These are phyloP conservation scores for Archaeoteleia sp. DNA, from an alignment of 2,888 invertebrate species.

Conservation along the genomic window DNA sequence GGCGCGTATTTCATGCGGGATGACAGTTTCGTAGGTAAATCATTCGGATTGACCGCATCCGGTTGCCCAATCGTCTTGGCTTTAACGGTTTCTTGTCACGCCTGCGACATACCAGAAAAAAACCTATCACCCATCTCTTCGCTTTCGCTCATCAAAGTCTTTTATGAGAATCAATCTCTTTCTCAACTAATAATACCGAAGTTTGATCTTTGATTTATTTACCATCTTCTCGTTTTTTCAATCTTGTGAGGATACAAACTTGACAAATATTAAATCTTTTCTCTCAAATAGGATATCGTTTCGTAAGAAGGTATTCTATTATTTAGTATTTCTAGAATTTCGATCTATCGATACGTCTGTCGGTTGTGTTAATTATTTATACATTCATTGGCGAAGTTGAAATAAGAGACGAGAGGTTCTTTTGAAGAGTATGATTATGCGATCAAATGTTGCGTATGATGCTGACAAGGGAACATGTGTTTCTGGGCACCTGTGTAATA, in stretches of 20 bases:
- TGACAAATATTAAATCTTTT: no score
- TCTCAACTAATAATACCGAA: slow-evolving; percentile 31
- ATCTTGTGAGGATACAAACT: no score
- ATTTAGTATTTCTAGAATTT: no score
- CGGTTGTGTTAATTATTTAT: no score
- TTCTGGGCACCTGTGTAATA: slow-evolving; percentile 46
- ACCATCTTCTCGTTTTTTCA: slow-evolving; percentile 17
- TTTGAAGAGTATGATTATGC: slow-evolving; percentile 21
- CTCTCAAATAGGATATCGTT: no score
- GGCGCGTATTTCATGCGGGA: slow-evolving; percentile 62
- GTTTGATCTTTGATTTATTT: slow-evolving; percentile 42
- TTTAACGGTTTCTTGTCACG: slow-evolving; percentile 66
- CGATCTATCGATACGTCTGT: no score
- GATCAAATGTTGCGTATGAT: slow-evolving; percentile 39
- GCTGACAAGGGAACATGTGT: slow-evolving; percentile 49
- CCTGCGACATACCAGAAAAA: slow-evolving; percentile 63
- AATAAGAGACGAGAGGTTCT: no score
- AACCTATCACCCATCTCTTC: slow-evolving; percentile 14
- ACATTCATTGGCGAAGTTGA: no score
- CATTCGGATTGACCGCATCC: slow-evolving; percentile 69
- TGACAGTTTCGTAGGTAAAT: slow-evolving; percentile 65
- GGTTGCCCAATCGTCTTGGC: slow-evolving; percentile 65
- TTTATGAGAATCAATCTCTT: slow-evolving; percentile 47
- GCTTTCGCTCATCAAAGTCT: slow-evolving; percentile 51
- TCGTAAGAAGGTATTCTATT: no score